Evolutionary conservation across 2,797 vertebrate species (phyloP).

Genomic region (Pangasius sanitwongsei): DNA sequence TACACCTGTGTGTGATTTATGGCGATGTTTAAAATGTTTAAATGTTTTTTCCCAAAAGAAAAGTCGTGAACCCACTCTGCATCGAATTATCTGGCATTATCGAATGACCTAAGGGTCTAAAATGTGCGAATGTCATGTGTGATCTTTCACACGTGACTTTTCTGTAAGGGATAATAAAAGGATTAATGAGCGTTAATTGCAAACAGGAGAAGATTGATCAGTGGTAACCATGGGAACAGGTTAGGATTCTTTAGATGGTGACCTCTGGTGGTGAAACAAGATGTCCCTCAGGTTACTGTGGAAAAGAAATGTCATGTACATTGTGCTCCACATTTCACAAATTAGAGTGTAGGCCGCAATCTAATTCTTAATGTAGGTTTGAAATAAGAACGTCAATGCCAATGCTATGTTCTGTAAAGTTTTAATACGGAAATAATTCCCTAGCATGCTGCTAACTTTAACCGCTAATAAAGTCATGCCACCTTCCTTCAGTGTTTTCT

Average conservation of each 20-base stretch:
- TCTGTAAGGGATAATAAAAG: background rate
- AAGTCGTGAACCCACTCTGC: background rate
- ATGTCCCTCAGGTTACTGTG: background rate
- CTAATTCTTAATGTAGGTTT: background rate
- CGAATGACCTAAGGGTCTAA: too few relatives aligned
- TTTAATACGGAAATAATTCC: background rate
- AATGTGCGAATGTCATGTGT: background rate
- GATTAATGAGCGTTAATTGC: background rate
- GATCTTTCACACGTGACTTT: background rate
- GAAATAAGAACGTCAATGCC: background rate
- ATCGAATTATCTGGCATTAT: background rate
- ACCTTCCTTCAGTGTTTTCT: background rate
- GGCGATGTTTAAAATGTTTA: background rate
- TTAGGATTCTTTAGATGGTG: background rate
- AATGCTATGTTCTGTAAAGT: background rate
- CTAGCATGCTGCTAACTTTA: background rate
- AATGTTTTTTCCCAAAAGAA: background rate
- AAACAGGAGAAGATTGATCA: background rate
- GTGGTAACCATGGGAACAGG: background rate
- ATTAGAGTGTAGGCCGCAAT: background rate
- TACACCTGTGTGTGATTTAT: background rate
- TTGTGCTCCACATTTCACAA: background rate
- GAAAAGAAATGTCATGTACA: background rate
- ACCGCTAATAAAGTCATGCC: background rate
- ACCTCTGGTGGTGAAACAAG: slow-evolving; percentile 6